Evolutionary conservation across 2,113 vertebrate species (phyloP), one percentile per base, ranked within the genome.

Genomic region (Mormyrus lacerda): DNA sequence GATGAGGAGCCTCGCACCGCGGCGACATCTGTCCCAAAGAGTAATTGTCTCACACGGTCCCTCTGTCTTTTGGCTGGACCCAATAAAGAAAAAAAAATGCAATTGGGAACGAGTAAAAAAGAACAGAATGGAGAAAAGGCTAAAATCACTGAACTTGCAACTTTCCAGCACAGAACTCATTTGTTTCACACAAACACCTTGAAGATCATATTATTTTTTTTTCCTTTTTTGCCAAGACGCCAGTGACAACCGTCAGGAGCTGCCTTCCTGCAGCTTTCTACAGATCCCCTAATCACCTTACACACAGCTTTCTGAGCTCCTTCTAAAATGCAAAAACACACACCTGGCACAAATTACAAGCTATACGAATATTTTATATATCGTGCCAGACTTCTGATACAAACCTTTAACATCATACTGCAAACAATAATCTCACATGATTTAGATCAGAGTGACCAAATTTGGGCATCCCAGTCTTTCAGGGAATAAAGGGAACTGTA

Each of bases 21-120:
- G 88, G 90, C 24, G 90, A 93, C 91, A 93, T 89, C 91, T 93
- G 92, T 92, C 89, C 55, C 87, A 35, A 92, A 93, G 91, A 93
- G 89, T 92, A 94, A 93, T 92, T 90, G 90, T 90, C 53, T 61
- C 87, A 85, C 58, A 79, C 76, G 90, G 89, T 47, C 88, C 88
- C 89, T 91, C 47, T 91, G 86, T 88, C 89, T 89, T 91, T 53
- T 47, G 21, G 89, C 88, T 55, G 21, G 58, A 76, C 88, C 83
- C 47, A 47, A 51, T n/a, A 87, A 65, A 47, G 1, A 53, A 45
- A 13, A 45, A 39, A 45, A 55, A 90, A 79, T 35, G 31, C 73
- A 79, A 79, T 35, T 39, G 89, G 47, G 44, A 65, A 65, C 35
- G 31, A 31, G 55, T 88, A 89, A 55, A 42, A 83, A 87, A 35